Evolutionary conservation across 2,113 vertebrate species (phyloP).

Genomic region (Cottus gobio): DNA sequence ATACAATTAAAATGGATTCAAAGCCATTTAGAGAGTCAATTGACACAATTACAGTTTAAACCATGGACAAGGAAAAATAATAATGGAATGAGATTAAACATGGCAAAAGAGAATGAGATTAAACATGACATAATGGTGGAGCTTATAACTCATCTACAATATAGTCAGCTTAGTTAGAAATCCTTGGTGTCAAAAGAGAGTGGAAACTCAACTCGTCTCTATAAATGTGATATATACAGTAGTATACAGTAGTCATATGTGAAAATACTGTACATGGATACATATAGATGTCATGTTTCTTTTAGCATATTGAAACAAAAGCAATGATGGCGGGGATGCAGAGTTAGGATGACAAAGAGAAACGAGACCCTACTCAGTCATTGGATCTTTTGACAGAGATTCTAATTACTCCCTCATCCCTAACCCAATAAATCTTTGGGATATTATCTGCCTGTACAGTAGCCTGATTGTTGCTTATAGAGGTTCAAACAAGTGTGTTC

Average conservation of each 20-base stretch:
- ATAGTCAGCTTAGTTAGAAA: constrained; percentile 57
- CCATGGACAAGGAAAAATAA: constrained; percentile 56
- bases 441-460: constrained; percentile 11
- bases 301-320: background rate
- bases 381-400: constrained; percentile 22
- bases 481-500: constrained; percentile 38
- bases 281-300: background rate
- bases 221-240: background rate
- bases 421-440: constrained; percentile 3
- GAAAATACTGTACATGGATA: background rate
- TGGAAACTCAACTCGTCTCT: constrained; percentile 16
- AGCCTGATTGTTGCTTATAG: constrained; percentile 12
- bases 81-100: constrained; percentile 66
- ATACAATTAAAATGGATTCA: constrained; percentile 75
- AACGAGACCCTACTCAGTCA: constrained; percentile 12
- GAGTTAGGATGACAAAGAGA: background rate
- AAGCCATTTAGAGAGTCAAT: constrained; percentile 69
- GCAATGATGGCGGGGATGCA: background rate
- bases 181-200: constrained; percentile 55
- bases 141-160: constrained; percentile 52
- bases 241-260: background rate
- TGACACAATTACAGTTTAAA: constrained; percentile 67
- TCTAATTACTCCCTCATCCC: constrained; percentile 19
- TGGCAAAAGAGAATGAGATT: constrained; percentile 65
- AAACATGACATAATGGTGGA: constrained; percentile 58